These are phyloP conservation scores for Yponomeuta sedellus DNA, from an alignment of 2,888 invertebrate species.

Conservation along the genomic window DNA sequence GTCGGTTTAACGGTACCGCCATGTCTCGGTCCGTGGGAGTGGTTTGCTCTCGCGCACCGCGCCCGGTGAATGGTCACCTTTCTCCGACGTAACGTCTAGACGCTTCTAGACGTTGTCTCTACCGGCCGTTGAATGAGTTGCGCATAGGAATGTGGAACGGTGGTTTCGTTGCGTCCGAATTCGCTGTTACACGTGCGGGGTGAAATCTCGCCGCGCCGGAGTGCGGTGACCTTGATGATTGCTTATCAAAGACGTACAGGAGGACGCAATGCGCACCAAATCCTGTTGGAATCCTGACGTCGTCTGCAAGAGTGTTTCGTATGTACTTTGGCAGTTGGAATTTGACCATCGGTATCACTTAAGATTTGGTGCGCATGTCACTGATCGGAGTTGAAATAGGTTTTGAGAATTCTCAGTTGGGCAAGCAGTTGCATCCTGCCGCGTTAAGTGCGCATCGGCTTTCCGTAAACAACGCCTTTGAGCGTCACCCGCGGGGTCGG, in stretches of 20 bases:
- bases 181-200: conserved; percentile 41
- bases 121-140: conserved; percentile 68
- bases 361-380: too few relatives aligned
- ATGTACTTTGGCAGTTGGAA: too few relatives aligned
- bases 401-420: not conserved
- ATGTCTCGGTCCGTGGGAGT: conserved; percentile 44
- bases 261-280: too few relatives aligned
- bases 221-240: not conserved
- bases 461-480: conserved; percentile 14
- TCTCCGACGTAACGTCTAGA: conserved; percentile 70
- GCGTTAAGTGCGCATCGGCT: not conserved
- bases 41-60: conserved; percentile 37
- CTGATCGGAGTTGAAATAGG: not conserved
- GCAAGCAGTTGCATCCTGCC: conserved; percentile 2
- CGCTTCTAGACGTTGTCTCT: conserved; percentile 49
- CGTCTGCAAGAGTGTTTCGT: too few relatives aligned
- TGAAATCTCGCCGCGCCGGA: conserved; percentile 36
- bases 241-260: not conserved
- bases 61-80: conserved; percentile 73
- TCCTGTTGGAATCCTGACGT: too few relatives aligned
- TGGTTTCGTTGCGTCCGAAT: conserved; percentile 44
- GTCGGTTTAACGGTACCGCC: conserved; percentile 46
- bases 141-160: conserved; percentile 70
- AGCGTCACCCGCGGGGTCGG: conserved; percentile 23
- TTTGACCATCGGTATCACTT: too few relatives aligned